Evolutionary conservation across 92 coral and sea anemone genomes (phyloP).

Genomic region (Virgularia gustaviana): DNA sequence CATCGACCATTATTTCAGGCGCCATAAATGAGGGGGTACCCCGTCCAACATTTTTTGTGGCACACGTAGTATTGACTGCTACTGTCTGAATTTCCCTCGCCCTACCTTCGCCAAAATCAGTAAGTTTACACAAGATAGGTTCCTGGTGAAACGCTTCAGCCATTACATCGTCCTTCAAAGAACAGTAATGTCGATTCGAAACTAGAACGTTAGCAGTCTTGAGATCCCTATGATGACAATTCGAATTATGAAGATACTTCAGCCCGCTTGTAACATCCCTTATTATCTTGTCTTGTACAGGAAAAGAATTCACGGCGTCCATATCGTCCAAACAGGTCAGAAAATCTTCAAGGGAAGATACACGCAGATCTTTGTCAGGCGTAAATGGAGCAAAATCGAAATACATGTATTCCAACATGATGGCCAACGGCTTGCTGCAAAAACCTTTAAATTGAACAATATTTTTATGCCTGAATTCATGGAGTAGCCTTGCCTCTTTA

Average conservation of each 20-base stretch:
- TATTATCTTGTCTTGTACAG: conserved; percentile 14
- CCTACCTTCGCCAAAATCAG: too few species aligned
- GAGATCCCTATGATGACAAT: conserved; percentile 9
- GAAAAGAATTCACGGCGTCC: conserved; percentile 11
- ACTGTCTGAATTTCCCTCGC: too few species aligned
- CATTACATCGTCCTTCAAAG: too few species aligned
- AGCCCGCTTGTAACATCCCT: conserved; percentile 10
- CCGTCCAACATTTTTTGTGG: conserved; percentile 26
- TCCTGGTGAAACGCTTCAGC: too few species aligned
- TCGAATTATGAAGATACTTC: conserved; percentile 3
- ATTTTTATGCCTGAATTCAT: too few species aligned
- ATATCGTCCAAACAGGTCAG: background rate
- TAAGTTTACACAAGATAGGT: too few species aligned
- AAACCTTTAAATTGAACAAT: too few species aligned
- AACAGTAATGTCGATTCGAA: too few species aligned
- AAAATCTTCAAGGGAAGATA: conserved; percentile 14
- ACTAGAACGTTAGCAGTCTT: too few species aligned
- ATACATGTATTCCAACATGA: too few species aligned
- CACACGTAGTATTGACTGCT: background rate
- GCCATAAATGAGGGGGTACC: conserved; percentile 33
- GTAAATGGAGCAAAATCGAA: too few species aligned
- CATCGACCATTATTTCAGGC: conserved; percentile 12
- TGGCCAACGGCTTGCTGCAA: too few species aligned
- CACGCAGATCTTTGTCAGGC: background rate
- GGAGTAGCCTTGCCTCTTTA: conserved; percentile 32